Base-by-base conservation (phyloP, 1,140 invertebrate genomes). In the Bradysia coprophila region DNA sequence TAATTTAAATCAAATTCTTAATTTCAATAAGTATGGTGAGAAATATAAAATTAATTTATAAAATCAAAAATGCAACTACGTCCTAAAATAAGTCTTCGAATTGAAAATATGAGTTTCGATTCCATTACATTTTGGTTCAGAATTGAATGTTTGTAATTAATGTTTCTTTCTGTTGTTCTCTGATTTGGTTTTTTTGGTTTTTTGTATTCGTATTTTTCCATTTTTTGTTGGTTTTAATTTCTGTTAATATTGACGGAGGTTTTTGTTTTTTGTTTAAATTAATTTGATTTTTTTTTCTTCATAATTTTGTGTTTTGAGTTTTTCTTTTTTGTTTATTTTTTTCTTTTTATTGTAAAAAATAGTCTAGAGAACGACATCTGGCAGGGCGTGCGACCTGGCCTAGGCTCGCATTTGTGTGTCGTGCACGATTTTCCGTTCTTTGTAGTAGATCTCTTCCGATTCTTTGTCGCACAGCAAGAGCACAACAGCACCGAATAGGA, bases 371-470 rank as follows among this genome's bases (percentile, higher is more conserved):
- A 77, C 75, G 74, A 77, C 73, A 62, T 77, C 75, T 71, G 75
- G 75, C 73, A 77, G 74, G 73, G 73, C 72, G 69, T 73, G 74
- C 71, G 73, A 72, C 70, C 73, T 76, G 57, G 55, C 57, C 73
- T 76, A 76, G 73, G 74, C 73, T 56, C 66, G 63, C 56, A 71
- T 69, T 52, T 77, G 71, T 48, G 76, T 73, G 46, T 78, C 75
- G 49, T 77, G 75, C 43, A 79, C 76, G 47, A 86, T 85, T 70
- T 86, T 88, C 50, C 83, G 75, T 59, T 97, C 92, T 66, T 96
- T 94, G 68, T 95, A 96, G 66, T 96, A 94, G 53, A 98, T 88
- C 64, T 97, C 91, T 66, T 97, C 92, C 47, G 86, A 91, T 63
- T 97, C 93, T 62, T 95, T 95, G 68, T 98, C 93, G 59, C 92